Base-by-base conservation (phyloP, 2,888 invertebrate species). In the Agrotis clavis region DNA sequence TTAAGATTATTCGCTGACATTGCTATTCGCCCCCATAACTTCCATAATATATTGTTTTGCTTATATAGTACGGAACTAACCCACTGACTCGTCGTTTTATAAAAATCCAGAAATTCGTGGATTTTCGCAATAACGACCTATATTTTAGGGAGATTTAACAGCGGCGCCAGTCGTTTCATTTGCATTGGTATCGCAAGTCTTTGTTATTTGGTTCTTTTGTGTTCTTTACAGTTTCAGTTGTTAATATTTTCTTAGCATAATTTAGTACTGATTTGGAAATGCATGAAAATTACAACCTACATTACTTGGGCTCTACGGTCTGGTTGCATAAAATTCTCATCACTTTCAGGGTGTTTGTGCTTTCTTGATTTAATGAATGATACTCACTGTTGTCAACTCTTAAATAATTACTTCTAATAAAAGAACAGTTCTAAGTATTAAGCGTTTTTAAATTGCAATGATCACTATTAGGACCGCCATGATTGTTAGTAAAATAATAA, bases 1-100 rank as follows among this genome's bases (percentile, higher is more conserved):
- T 75, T 63, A 41, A 41, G 4, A 5, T 41, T 41, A 41, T 59
- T 41, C 51, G 51, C 54, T 76, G 62, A 61, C 45, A 50, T 56
- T 11, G 51, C 13, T 61, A n/a, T 9, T 1, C n/a, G 61, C 25
- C 50, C 47, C 30, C 30, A 11, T 47, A 19, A 30, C 48, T 66
- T 47, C 1, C 13, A 19, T 47, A 35, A 62, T 62, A 56, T 79
- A 65, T 79, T 77, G 56, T 69, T 74, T 56, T 18, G 25, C 25
- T 69, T n/a, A 53, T 4, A 11, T 1, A 41, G 11, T 41, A 11
- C 41, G 41, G 25, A n/a, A 35, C 19, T 13, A n/a, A 35, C 5
- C 45, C 56, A 11, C 47, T 68, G 13, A 61, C 13, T 21, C 64
- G 30, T 25, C 19, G 9, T 11, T 45, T 9, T 41, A 21, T 21